Evolutionary conservation across 2,888 invertebrate species (phyloP).

Genomic region (Brachyptera risi): DNA sequence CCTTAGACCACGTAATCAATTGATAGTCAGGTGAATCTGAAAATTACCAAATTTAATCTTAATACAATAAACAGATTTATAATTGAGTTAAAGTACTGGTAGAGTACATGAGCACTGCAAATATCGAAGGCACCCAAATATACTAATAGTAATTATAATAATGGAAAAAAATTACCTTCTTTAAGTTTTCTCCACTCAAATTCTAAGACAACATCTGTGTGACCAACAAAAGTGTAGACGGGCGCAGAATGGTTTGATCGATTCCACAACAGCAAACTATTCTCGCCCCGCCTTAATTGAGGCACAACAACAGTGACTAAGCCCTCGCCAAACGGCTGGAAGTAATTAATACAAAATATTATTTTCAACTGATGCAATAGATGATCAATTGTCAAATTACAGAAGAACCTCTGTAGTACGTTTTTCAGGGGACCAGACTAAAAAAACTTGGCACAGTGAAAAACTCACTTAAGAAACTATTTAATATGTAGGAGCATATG

Average conservation of each 20-base stretch:
- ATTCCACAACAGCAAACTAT: constrained; percentile 75
- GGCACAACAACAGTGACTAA: constrained; percentile 89
- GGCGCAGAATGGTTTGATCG: constrained; percentile 65
- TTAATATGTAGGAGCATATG: no score
- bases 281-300: constrained; percentile 83
- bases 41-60: constrained; percentile 7
- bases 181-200: constrained; percentile 86
- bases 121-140: constrained; percentile 42
- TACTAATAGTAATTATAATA: constrained; percentile 13
- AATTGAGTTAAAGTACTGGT: no score
- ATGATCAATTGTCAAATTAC: no score
- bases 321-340: constrained; percentile 86
- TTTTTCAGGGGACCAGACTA: no score
- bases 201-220: constrained; percentile 89
- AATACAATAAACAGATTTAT: not conserved
- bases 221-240: constrained; percentile 89
- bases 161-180: constrained; percentile 31
- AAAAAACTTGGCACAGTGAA: no score
- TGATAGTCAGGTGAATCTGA: constrained; percentile 67
- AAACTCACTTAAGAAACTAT: no score
- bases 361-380: not conserved
- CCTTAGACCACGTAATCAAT: constrained; percentile 91
- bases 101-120: no score
- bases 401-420: no score
- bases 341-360: no score